Evolutionary conservation across 2,797 vertebrate genomes (phyloP), one percentile per base, ranked within the genome.

Genomic region (Betta splendens): DNA sequence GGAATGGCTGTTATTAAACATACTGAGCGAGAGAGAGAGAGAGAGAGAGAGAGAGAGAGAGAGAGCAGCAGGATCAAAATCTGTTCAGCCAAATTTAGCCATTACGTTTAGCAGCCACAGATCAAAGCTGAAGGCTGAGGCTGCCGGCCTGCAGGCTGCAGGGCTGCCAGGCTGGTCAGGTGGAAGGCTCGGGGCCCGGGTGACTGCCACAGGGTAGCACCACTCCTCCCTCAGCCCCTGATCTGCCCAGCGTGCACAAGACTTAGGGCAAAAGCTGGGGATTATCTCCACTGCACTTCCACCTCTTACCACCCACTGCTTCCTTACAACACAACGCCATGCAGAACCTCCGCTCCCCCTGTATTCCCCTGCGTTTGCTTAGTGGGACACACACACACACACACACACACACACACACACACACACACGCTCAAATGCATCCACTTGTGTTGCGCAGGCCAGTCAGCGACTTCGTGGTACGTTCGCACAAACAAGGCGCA

Each of bases 231-330:
- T 85, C 90, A 69, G 74, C 28, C 78, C 89, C 92, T 94, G 92
- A 95, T 91, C 93, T 92, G 84, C 61, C 79, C 77, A 90, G 90
- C 92, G 88, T 93, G 93, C 91, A 90, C 77, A 56, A 88, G 88
- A 93, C 90, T 95, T 94, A 94, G 45, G 66, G 77, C 75, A 89
- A 93, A 94, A 96, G 93, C 92, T 64, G 60, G 54, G 88, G 90
- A 92, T 93, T 91, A 93, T 90, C 87, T 89, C 80, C 58, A 36
- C 72, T 79, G 75, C 87, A 89, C 83, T 89, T 88, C 85, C 87
- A 89, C 83, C 85, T 66, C 80, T n/a, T 87, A 69, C 85, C 85
- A 85, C 83, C 79, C 86, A 87, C 86, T 45, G 49, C 56, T 68
- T 75, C 54, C 52, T 64, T 2, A 32, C 67, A 70, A 64, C 9